These are phyloP conservation scores for Archips crataeganus DNA, from an alignment of 2,888 invertebrate species.

Conservation along the genomic window DNA sequence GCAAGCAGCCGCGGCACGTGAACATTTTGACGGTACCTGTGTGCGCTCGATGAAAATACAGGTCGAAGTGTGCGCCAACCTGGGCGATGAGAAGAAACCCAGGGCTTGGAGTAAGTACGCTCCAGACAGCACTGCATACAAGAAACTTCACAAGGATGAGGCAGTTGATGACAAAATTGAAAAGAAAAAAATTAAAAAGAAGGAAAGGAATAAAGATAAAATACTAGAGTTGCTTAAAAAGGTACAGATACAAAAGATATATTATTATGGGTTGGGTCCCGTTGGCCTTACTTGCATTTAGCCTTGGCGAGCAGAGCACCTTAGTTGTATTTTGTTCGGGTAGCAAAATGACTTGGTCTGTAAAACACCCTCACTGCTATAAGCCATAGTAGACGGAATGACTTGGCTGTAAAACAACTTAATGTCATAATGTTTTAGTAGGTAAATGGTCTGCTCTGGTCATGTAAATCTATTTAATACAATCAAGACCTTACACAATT, in stretches of 20 bases:
- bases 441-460: no score
- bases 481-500: no score
- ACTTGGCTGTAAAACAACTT: no score
- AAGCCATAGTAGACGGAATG: no score
- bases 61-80: conserved; percentile 90
- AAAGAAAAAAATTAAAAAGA: conserved; percentile 67
- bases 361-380: no score
- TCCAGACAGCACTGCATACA: conserved; percentile 89
- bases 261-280: no score
- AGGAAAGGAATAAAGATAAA: conserved; percentile 81
- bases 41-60: conserved; percentile 93
- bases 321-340: no score
- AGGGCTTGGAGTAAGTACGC: conserved; percentile 98
- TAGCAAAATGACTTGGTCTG: no score
- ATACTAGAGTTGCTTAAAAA: conserved; percentile 89
- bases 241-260: conserved; percentile 54
- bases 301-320: no score
- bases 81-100: conserved; percentile 91
- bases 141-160: conserved; percentile 79
- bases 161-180: conserved; percentile 62
- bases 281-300: no score
- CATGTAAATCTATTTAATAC: no score
- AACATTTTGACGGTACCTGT: conserved; percentile 93
- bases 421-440: no score
- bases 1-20: conserved; percentile 91